Base-by-base conservation (phyloP, 2,797 vertebrate species). In the Semotilus atromaculatus region DNA sequence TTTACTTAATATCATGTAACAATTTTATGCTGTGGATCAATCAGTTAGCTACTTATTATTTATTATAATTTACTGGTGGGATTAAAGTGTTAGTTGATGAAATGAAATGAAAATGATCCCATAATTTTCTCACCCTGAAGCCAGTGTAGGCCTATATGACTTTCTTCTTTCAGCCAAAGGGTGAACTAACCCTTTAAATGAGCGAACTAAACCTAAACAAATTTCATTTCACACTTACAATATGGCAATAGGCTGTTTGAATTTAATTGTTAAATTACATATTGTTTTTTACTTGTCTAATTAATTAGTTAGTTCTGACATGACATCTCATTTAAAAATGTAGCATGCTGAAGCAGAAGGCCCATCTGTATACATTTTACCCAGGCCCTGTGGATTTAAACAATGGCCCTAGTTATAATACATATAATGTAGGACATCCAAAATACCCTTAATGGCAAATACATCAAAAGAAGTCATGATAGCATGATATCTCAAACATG, bases 401-500 rank as follows among this genome's bases (percentile, higher is more conserved):
- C n/a, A 43, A 26, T 4, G 1, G 6, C 6, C 3, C 40, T 29
- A 9, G 23, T 18, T 70, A 26, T 55, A 70, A 70, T 34, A 40
- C 34, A 70, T 51, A 19, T 51, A 26, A 36, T 23, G 36, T 14
- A 29, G 16, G 48, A 58, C 34, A 67, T 48, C 19, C 77, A 51
- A 53, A 68, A 60, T 7, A 7, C 43, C 38, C 19, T 43, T 58
- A n/a, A 76, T 55, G 45, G 34, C 58, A 74, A 45, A 73, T 29
- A 74, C 71, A 64, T 62, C 4, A 64, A 45, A 14, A 64, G 29
- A 23, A 48, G 23, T 23, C 48, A 51, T 43, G 48, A 71, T 21
- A 55, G 23, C 66, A 70, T 14, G n/a, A 43, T 36, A 60, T 73
- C 55, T 82, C n/a, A n/a, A n/a, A n/a, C n/a, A 19, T 34, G 70